Evolutionary conservation across 2,113 vertebrate genomes (phyloP), one percentile per base, ranked within the genome.

Genomic region (Toxostoma redivivum): DNA sequence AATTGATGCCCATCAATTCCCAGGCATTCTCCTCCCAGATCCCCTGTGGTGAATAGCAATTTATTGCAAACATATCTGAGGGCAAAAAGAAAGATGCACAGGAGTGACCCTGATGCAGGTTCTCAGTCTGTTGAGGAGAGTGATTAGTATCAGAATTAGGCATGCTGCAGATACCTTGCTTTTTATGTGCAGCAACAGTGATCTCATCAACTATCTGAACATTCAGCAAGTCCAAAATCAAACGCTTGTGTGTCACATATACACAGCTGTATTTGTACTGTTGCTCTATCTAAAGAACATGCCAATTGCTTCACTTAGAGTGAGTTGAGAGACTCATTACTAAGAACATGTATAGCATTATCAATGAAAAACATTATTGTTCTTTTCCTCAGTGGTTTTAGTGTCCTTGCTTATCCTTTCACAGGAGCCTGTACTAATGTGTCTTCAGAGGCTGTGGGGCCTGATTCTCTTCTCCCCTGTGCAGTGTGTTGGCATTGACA

Each of bases 221-320:
- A 95, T 97, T 97, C 96, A 94, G 92, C 94, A 97, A 97, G 96
- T 94, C 95, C 93, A 96, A 95, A 97, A 97, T 96, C 94, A 95
- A 97, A 96, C 0, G 77, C 90, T 78, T 94, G 60, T 95, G 93
- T 96, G 93, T 97, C 94, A 97, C 93, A 95, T 95, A 97, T 88
- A 96, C 94, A 96, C 96, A 97, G 96, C 94, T 96, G 96, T 96
- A 96, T 97, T 97, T 97, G 95, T 95, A 94, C 95, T 97, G 92
- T 92, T 94, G 94, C 95, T 96, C 96, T 95, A 96, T 95, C 94
- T 96, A 96, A 96, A 95, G 94, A 94, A 96, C 93, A 93, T 93
- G 93, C 93, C 94, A 96, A 93, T 95, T 94, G 93, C 95, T 96
- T 96, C 96, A 93, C 96, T 95, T 93, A 94, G 92, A 93, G 86